Evolutionary conservation across 2,888 invertebrate species (phyloP).

Genomic region (Polydrusus cervinus): DNA sequence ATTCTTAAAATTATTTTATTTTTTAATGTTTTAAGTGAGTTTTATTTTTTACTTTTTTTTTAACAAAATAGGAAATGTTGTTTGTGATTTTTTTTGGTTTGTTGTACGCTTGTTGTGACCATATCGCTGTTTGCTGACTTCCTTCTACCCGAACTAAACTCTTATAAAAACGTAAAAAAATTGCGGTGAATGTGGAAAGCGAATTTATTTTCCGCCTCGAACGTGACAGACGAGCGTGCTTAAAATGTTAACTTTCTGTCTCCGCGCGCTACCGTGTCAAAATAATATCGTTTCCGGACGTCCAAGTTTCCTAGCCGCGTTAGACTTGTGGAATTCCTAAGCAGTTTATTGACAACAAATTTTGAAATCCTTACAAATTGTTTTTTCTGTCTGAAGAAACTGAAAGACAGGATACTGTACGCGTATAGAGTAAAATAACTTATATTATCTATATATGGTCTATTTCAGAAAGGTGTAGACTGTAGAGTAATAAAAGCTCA

Average conservation of each 20-base stretch:
- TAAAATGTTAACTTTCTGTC: conserved; percentile 38
- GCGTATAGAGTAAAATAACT: too few relatives aligned
- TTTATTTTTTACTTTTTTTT: too few relatives aligned
- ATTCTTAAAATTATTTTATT: too few relatives aligned
- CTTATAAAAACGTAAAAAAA: background rate
- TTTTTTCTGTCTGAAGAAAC: background rate
- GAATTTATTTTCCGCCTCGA: conserved; percentile 27
- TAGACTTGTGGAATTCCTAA: conserved; percentile 16
- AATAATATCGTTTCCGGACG: conserved; percentile 27
- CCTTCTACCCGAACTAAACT: background rate
- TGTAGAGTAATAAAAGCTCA: too few relatives aligned
- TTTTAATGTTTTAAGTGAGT: too few relatives aligned
- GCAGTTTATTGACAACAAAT: conserved; percentile 24
- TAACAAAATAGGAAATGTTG: too few relatives aligned
- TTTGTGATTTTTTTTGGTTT: too few relatives aligned
- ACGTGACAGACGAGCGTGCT: conserved; percentile 31
- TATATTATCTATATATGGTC: too few relatives aligned
- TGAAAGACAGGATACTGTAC: background rate
- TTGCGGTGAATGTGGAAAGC: conserved; percentile 11
- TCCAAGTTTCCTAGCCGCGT: conserved; percentile 4
- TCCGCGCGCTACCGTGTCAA: conserved; percentile 8
- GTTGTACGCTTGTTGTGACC: too few relatives aligned
- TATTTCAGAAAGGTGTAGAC: too few relatives aligned
- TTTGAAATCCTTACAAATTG: conserved; percentile 16
- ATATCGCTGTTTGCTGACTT: background rate